Evolutionary conservation across 1,140 invertebrate species (phyloP), one percentile per base, ranked within the genome.

Genomic region (Aphis craccivora): DNA sequence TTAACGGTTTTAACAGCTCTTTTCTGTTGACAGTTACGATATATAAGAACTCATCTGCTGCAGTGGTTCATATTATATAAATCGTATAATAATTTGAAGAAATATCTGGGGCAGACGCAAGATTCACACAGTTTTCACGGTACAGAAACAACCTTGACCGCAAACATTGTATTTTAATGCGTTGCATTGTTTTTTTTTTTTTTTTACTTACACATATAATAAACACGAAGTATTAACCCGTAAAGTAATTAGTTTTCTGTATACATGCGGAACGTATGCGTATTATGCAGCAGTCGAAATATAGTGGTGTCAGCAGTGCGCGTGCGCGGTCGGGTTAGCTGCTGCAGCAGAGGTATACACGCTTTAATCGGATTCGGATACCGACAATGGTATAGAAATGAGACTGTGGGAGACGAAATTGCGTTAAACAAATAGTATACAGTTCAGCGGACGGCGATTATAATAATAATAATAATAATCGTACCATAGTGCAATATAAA

Each of bases 71-170:
- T 30, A 51, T 88, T 37, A 23, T 2, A 25, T 53, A n/a, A 25
- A 55, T 40, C 37, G 51, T 89, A 89, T 37, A 55, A 48, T 37
- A 53, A 55, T 55, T 35, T 35, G 7, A 23, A 53, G 51, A 55
- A 55, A 45, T 89, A 89, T 55, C 88, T 89, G 40, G 88, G 51
- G 88, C 88, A 55, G 22, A 48, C 88, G 51, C 23, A 37, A 37
- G 88, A 89, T 89, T 89, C 88, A 51, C 88, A 89, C 88, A 89
- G 88, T 89, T 89, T 89, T 89, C 51, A 55, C 88, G 88, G 88
- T 55, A 55, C 88, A 37, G 48, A 35, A 37, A 55, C 88, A 89
- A 89, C 88, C 88, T 89, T 89, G 88, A 55, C 48, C 37, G 51
- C 51, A 89, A 37, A 53, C 48, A 53, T 25, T 53, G 87, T 89